Evolutionary conservation across 2,113 vertebrate genomes (phyloP).

Genomic region (Nesogale talazaci): DNA sequence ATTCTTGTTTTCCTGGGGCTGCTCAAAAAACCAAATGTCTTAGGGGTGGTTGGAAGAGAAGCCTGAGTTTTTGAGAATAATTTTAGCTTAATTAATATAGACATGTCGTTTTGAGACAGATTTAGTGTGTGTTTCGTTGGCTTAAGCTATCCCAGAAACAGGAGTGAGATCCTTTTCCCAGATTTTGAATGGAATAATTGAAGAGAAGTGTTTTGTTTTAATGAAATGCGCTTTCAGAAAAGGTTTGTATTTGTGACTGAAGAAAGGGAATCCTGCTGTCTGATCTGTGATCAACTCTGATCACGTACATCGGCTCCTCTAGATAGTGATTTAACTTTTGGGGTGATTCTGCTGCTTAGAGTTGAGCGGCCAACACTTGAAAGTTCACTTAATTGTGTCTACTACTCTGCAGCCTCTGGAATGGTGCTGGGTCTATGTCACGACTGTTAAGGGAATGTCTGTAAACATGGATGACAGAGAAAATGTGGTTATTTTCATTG

Average conservation of each 20-base stretch:
- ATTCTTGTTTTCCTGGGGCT: conserved; percentile 45
- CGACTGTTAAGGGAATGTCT: neutral
- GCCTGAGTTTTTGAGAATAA: conserved; percentile 34
- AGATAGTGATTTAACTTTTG: neutral
- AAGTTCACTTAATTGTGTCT: neutral
- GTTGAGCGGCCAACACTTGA: neutral
- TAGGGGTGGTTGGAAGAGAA: conserved; percentile 14
- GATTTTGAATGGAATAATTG: neutral
- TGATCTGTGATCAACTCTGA: neutral
- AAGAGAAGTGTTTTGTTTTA: neutral
- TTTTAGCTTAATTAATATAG: conserved; percentile 65
- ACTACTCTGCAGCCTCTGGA: neutral
- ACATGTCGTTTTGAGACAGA: conserved; percentile 61
- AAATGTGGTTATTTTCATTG: neutral
- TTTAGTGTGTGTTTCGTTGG: conserved; percentile 47
- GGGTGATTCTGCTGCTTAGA: neutral
- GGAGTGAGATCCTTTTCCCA: conserved; percentile 65
- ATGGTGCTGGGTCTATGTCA: neutral
- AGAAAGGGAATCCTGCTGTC: neutral
- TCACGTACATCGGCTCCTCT: neutral
- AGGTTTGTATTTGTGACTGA: neutral
- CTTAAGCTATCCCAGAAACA: conserved; percentile 23
- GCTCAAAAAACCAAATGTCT: conserved; percentile 46
- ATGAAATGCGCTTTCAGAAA: neutral
- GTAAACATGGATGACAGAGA: neutral